Evolutionary conservation across 2,888 invertebrate species (phyloP), one percentile per base, ranked within the genome.

Genomic region (Pseudococcus viburni): DNA sequence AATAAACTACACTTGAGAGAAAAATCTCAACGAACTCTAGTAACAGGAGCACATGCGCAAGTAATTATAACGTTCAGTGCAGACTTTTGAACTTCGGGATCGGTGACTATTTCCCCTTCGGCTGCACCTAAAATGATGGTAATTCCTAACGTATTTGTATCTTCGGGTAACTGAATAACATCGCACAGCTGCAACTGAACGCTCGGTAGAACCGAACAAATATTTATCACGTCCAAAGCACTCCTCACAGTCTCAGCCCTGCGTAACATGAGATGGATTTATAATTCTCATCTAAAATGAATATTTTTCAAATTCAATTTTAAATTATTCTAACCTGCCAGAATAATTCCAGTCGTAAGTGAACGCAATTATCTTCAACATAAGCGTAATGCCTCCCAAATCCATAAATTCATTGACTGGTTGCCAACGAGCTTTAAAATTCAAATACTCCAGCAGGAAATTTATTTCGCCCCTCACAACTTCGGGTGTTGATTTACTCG

Each of bases 311-410:
- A 48, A 9, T 48, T 48, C 4, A 42, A 51, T 51, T 0, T 51
- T 51, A 39, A 73, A 6, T 19, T 59, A 46, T 80, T 33, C 80
- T 73, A 15, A 94, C 94, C 95, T 94, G 90, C 97, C 97, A 90
- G 95, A 95, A 91, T 95, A 96, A 92, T 96, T 97, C 98, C 98
- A 98, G 90, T 98, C 97, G 91, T 96, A 96, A 0, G 97, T 95
- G 91, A 96, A 95, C 0, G 96, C 96, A 26, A 98, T 95, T 6
- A 98, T 95, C 91, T 96, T 95, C 89, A 98, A 92, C 42, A 99
- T 93, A 86, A 97, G 93, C 0, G 94, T 93, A 19, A 97, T 94
- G 0, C 97, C 97, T 5, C 97, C 97, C 51, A 98, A 93, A 90
- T 95, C 95, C 89, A 96, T 92, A 46, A 99, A 93, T 90, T 97